A percentile compares a stretch with the other conserved stretches of the same genome.
These are phyloP conservation scores for Aspidiotus destructor DNA, from an alignment of 2,888 invertebrate genomes.

Conservation along the genomic window DNA sequence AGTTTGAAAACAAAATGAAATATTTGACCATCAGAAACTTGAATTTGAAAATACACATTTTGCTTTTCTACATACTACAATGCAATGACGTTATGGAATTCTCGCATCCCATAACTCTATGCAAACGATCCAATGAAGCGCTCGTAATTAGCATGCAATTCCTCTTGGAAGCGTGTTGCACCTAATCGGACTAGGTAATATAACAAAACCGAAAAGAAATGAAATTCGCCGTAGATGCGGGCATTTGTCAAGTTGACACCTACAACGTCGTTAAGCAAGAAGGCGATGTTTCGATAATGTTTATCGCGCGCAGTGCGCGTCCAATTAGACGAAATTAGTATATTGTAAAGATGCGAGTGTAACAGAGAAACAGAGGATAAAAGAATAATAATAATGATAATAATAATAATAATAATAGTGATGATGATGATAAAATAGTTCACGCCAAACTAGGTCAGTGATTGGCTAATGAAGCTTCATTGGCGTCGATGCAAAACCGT, in stretches of 20 bases:
- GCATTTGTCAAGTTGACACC: conserved; percentile 14
- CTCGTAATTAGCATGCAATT: too few relatives aligned
- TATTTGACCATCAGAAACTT: too few relatives aligned
- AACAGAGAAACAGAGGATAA: background rate
- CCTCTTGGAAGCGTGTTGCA: too few relatives aligned
- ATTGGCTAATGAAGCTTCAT: conserved; percentile 31
- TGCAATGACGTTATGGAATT: too few relatives aligned
- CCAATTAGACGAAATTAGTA: background rate
- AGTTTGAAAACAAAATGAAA: too few relatives aligned
- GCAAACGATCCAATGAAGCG: too few relatives aligned
- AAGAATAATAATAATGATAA: background rate
- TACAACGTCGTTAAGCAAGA: conserved; percentile 1
- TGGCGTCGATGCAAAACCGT: conserved; percentile 30
- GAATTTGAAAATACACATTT: too few relatives aligned
- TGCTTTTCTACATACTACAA: too few relatives aligned
- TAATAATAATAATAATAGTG: too few relatives aligned
- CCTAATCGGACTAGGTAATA: too few relatives aligned
- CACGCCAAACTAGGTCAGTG: conserved; percentile 20
- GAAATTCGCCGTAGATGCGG: background rate
- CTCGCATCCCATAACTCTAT: too few relatives aligned
- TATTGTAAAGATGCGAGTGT: background rate
- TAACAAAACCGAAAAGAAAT: too few relatives aligned
- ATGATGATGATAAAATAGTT: conserved; percentile 2
- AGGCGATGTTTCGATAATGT: conserved; percentile 1
- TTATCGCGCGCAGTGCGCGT: background rate